Conservation (phyloP, 2,113 vertebrate genomes). For the Burhinus oedicnemus region DNA sequence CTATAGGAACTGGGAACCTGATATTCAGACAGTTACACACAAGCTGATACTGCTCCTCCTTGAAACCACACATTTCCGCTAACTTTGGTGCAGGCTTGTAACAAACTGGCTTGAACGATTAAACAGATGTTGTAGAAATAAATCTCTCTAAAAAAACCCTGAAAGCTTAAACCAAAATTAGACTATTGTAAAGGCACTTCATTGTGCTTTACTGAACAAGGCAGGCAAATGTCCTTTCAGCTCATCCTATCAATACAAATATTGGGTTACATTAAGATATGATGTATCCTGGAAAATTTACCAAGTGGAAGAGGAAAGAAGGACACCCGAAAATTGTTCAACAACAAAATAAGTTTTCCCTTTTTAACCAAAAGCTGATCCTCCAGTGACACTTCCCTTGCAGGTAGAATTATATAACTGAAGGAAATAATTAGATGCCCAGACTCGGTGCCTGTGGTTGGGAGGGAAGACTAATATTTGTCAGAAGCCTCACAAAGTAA, state of each 20-base stretch:
- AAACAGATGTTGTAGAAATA: background rate
- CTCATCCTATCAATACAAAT: background rate
- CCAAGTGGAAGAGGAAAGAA: background rate
- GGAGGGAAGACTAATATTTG: background rate
- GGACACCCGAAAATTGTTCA: background rate
- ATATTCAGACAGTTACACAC: background rate
- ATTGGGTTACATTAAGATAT: background rate
- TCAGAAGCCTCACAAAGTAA: background rate
- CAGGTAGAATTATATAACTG: background rate
- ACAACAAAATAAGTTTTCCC: background rate
- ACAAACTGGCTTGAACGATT: background rate
- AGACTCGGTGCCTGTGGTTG: background rate
- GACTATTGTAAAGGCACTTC: background rate
- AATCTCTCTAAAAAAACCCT: background rate
- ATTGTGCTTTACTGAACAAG: background rate
- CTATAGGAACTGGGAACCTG: background rate
- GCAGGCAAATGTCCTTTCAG: background rate
- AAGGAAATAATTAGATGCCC: background rate
- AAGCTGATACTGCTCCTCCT: background rate
- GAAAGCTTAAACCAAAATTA: background rate
- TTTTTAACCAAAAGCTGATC: background rate
- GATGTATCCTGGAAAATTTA: background rate
- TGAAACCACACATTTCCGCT: background rate
- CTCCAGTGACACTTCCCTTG: background rate
- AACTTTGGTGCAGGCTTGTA: background rate